Evolutionary conservation across 1,140 invertebrate species (phyloP), one percentile per base, ranked within the genome.

Genomic region (Drosophila elegans): DNA sequence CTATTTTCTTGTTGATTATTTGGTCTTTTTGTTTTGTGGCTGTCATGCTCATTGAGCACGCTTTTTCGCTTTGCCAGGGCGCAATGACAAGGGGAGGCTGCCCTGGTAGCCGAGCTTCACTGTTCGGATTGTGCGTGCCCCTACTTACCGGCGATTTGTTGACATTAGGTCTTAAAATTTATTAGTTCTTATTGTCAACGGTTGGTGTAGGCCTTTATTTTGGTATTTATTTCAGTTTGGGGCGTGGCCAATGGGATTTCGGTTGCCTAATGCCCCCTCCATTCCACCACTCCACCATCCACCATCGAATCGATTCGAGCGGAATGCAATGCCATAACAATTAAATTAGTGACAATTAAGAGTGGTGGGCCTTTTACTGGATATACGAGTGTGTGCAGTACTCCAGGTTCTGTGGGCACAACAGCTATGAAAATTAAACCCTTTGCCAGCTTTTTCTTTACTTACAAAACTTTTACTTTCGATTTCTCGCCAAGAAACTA

Each of bases 151-250:
- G 1, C 55, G 64, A 80, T 77, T 81, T 81, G 82, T 86, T 85
- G 82, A 81, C 81, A 86, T 85, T 81, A 78, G 46, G 82, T 86
- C 78, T 85, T 86, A 85, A 81, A 85, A 86, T 85, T 72, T 78
- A 86, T 85, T 67, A 86, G 82, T 81, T 81, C 74, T 74, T 78
- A 81, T 86, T 85, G 82, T 86, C 82, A 86, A 52, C 74, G 61
- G 25, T 36, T 51, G 48, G 29, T 16, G n/a, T 49, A 42, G 41
- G 68, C 11, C 10, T 39, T 63, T 53, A 9, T 29, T 21, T 10
- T 29, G 12, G 0, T 34, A n/a, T 62, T 25, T 32, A 11, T 29
- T 54, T 16, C 4, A 7, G 36, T 39, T 21, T 12, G 44, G 77
- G 77, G 77, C 57, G 77, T 73, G 69, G 44, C 66, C 42, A 80